Base-by-base conservation (phyloP, 2,113 vertebrate species). In the Lynx canadensis region DNA sequence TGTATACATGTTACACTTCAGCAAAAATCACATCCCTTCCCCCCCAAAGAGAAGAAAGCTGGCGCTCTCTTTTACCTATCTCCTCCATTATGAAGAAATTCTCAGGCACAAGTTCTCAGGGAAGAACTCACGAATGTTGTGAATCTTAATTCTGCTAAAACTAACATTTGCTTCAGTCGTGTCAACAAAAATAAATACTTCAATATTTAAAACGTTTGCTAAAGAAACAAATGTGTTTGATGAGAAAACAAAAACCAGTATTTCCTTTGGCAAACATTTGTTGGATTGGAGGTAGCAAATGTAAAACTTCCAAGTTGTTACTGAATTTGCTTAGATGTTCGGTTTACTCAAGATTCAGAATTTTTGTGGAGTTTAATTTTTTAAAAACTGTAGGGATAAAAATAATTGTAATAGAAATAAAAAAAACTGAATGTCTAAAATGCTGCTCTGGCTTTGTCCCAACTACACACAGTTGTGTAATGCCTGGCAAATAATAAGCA, bases 181-280 rank as follows among this genome's bases (percentile, higher is more conserved):
- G 71, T 94, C 52, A 84, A 96, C 21, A 89, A 81, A 96, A 95
- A 94, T 36, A 96, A 92, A 95, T 80, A 94, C 13, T 71, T 88
- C 38, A 95, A 66, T 73, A 68, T 16, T 86, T 68, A 89, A 91
- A 91, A 90, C 4, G 1, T 89, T 93, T 94, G 93, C 89, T 91
- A 31, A 76, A 90, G 65, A 95, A 91, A 91, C 79, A 89, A 93
- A 94, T 93, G 29, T 90, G 65, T 88, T 94, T 93, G 78, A 87
- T 65, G 74, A 84, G 66, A 93, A 97, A 87, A 97, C 27, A 88
- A 95, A 91, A 95, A 86, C 7, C 16, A 84, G 5, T 60, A 48
- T 91, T 97, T 96, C 31, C 16, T 88, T 96, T 88, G 74, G 80
- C 83, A 91, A 92, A 41, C n/a, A 66, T 80, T 91, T 91, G 52